phyloP scores from a whole-genome alignment of 2,888 invertebrate genomes.

The Papilio elwesi region DNA sequence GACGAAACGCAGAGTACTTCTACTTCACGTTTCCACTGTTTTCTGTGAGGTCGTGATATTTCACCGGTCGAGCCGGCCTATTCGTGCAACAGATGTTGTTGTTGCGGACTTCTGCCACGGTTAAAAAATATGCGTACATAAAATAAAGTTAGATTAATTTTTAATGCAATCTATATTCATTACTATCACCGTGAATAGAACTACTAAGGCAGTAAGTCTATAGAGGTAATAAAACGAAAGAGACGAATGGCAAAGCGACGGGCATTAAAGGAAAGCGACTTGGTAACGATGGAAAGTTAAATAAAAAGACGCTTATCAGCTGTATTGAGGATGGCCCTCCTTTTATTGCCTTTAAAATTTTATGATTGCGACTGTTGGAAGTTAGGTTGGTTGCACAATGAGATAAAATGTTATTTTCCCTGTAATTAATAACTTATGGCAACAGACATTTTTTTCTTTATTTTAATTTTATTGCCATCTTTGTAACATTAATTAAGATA shows the following conservation, averaged over 20 bases:
- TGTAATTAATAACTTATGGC: neutral
- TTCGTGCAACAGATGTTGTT: no score
- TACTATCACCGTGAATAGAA: neutral
- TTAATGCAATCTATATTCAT: neutral
- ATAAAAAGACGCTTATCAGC: slow-evolving; percentile 80
- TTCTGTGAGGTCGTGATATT: no score
- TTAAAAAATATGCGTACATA: no score
- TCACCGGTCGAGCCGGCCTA: no score
- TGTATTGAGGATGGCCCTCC: slow-evolving; percentile 65
- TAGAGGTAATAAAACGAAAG: neutral
- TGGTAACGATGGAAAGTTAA: slow-evolving; percentile 61
- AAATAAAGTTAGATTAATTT: neutral
- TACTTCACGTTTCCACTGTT: no score
- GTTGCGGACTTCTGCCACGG: no score
- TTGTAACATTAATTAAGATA: no score
- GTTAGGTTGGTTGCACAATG: slow-evolving; percentile 48
- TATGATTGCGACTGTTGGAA: slow-evolving; percentile 61
- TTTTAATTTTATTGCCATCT: no score
- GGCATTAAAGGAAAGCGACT: slow-evolving; percentile 41
- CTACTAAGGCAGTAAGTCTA: neutral
- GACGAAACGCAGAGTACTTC: no score
- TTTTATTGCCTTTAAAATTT: slow-evolving; percentile 80
- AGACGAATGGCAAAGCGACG: slow-evolving; percentile 26
- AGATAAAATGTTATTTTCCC: slow-evolving; percentile 32
- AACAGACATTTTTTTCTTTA: no score